A percentile compares a stretch with the other conserved stretches of the same genome.
Conservation (phyloP, 2,797 vertebrate species). For the Thamnophis elegans region DNA sequence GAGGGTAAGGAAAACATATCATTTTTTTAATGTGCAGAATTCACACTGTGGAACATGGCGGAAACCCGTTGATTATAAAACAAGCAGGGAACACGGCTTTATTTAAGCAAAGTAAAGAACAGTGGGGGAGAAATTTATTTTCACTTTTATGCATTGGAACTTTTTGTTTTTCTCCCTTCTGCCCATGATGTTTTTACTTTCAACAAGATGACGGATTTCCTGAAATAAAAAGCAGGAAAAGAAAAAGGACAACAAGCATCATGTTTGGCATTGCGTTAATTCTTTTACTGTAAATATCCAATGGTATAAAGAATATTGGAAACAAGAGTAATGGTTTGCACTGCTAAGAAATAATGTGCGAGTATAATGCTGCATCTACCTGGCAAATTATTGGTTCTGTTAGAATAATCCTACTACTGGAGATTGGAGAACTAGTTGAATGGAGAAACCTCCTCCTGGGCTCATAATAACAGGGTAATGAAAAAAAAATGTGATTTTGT, state of each 20-base stretch:
- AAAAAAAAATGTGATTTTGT: background rate
- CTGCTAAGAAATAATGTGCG: background rate
- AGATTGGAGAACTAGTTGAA: too few species aligned
- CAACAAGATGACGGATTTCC: constrained; percentile 1
- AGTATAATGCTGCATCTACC: background rate
- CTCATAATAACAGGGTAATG: background rate
- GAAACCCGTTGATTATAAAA: constrained; percentile 1
- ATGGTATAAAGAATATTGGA: background rate
- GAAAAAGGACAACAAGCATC: background rate
- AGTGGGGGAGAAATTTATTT: background rate
- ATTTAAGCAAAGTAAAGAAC: background rate
- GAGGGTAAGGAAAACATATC: background rate
- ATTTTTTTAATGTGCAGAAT: background rate
- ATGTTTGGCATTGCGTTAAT: background rate
- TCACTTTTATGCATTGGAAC: background rate
- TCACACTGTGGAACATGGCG: background rate
- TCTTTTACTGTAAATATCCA: background rate
- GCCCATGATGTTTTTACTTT: background rate
- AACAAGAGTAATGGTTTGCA: background rate
- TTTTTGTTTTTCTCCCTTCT: background rate
- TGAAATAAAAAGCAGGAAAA: background rate
- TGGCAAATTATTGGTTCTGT: background rate
- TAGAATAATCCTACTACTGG: background rate
- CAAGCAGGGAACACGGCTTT: background rate
- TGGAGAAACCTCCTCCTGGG: background rate